Evolutionary conservation across 2,797 vertebrate species (phyloP), one percentile per base, ranked within the genome.

Genomic region (Parauchenoglanis ngamensis): DNA sequence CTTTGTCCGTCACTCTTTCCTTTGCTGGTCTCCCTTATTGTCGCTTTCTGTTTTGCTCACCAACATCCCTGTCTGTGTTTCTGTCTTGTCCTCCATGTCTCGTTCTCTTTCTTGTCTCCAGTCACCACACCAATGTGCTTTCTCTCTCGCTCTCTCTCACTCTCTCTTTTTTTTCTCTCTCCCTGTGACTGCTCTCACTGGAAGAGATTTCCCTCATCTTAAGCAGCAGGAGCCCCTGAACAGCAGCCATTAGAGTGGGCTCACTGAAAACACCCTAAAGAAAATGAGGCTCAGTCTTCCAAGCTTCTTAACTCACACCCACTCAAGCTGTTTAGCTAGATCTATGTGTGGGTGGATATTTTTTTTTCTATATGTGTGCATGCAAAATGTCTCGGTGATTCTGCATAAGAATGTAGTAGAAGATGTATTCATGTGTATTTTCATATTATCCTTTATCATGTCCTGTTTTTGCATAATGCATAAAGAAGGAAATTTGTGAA

Each of bases 181-280:
- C 88, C 88, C 90, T 59, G 90, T 93, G 93, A 89, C 89, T 89
- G 92, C 92, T 46, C 67, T 75, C 35, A 89, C 91, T 93, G 92
- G 92, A 92, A 86, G 92, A 91, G 90, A 93, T 94, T 95, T 95
- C 94, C 94, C 95, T 95, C 94, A 92, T 94, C 92, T 95, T 94
- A 95, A 94, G 90, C 93, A 91, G 95, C 93, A 94, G 92, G 94
- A 94, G 93, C 94, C 92, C 91, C 92, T 93, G 93, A 94, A 94
- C 95, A 94, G 89, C 92, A 92, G 92, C 94, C 92, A 96, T 96
- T 96, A 95, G 93, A 91, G 93, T 85, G 93, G 93, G 93, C 90
- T 93, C 93, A 92, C 65, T 81, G 89, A 92, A 94, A 94, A 93
- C 92, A 92, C 92, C 92, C 92, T 86, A 85, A 83, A 92, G 91